Conservation (phyloP, 1,140 invertebrate genomes). For the Pissodes strobi region DNA sequence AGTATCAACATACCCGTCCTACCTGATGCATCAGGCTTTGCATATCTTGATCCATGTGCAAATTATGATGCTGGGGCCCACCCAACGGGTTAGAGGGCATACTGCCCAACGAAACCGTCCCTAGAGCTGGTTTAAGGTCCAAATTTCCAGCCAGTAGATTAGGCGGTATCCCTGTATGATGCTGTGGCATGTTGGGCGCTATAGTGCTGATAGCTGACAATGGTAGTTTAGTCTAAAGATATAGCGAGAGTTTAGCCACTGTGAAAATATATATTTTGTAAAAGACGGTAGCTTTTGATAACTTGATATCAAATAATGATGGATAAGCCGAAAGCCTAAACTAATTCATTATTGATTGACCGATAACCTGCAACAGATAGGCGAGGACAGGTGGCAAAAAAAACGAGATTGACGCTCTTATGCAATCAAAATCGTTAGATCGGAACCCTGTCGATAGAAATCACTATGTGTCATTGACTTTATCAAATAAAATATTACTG, state of each 20-base stretch:
- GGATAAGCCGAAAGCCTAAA: too few relatives aligned
- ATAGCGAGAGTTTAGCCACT: neutral
- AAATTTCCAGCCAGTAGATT: constrained; percentile 31
- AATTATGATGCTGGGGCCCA: constrained; percentile 37
- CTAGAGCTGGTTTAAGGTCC: constrained; percentile 41
- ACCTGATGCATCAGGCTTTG: constrained; percentile 37
- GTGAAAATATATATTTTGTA: neutral
- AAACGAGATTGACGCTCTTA: too few relatives aligned
- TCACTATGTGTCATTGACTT: too few relatives aligned
- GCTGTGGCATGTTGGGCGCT: constrained; percentile 20
- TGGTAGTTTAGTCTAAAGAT: constrained; percentile 4
- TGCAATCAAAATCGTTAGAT: too few relatives aligned
- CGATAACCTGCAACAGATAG: too few relatives aligned
- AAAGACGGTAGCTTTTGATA: neutral
- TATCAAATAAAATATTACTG: too few relatives aligned
- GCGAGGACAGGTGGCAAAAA: neutral
- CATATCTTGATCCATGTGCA: constrained; percentile 54
- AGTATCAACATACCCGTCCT: constrained; percentile 29
- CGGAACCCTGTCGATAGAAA: too few relatives aligned
- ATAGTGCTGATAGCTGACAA: neutral
- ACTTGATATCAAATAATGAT: too few relatives aligned
- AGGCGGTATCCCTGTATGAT: constrained; percentile 14
- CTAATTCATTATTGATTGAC: too few relatives aligned
- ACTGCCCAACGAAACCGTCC: constrained; percentile 30
- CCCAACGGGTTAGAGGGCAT: constrained; percentile 44